Evolutionary conservation across 2,888 invertebrate species (phyloP).

Genomic region (Lymantria monacha): DNA sequence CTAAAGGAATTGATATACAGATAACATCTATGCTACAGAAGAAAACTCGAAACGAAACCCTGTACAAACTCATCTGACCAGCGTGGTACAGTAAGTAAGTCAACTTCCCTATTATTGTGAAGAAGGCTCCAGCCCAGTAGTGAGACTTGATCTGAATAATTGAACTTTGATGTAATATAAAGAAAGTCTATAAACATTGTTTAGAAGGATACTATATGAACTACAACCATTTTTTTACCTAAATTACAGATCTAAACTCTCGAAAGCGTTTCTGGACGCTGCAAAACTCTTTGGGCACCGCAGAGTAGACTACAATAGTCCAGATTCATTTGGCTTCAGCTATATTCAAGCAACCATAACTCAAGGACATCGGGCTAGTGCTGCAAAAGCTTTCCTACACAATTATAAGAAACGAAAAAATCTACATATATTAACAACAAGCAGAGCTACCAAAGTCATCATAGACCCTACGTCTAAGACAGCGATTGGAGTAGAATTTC

Average conservation of each 20-base stretch:
- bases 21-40: no score
- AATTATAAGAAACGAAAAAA: slow-evolving; percentile 78
- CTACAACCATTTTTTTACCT: neutral
- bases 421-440: slow-evolving; percentile 79
- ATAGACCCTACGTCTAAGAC: slow-evolving; percentile 79
- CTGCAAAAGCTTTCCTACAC: slow-evolving; percentile 83
- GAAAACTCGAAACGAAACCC: no score
- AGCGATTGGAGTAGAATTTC: slow-evolving; percentile 62
- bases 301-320: slow-evolving; percentile 87
- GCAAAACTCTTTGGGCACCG: slow-evolving; percentile 84
- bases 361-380: slow-evolving; percentile 76
- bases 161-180: no score
- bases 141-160: no score
- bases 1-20: no score
- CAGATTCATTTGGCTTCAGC: slow-evolving; percentile 82
- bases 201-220: neutral
- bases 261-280: slow-evolving; percentile 85
- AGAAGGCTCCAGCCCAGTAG: no score
- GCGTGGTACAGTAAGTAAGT: no score
- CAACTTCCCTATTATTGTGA: no score
- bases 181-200: no score
- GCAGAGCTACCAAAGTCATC: slow-evolving; percentile 81
- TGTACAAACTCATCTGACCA: no score
- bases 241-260: slow-evolving; percentile 74
- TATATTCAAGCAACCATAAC: slow-evolving; percentile 71